A percentile compares a stretch with the other conserved stretches of the same genome.
Conservation (phyloP, 2,888 invertebrate genomes). For the Elmis aenea region DNA sequence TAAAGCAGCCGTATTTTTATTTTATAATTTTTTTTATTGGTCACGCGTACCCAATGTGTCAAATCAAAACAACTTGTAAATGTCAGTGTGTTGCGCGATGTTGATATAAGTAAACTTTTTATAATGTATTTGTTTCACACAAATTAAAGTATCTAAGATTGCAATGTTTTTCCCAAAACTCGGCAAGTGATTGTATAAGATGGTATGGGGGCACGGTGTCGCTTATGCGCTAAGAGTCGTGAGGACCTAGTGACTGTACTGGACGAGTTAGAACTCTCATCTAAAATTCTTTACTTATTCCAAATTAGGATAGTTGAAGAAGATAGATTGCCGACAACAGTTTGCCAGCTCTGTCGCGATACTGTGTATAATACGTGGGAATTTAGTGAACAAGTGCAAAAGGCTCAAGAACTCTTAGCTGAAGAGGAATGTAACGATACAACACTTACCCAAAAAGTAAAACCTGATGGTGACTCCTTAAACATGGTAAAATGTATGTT, state of each 20-base stretch:
- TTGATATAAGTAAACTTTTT: too few species aligned
- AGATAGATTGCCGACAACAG: constrained; percentile 39
- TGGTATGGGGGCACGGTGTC: constrained; percentile 40
- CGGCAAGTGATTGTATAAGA: too few species aligned
- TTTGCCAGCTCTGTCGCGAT: constrained; percentile 41
- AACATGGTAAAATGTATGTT: constrained; percentile 12
- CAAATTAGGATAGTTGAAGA: constrained; percentile 37
- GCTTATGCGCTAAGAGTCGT: constrained; percentile 42
- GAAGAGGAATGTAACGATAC: constrained; percentile 14
- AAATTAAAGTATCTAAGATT: too few species aligned
- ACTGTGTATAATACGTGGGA: constrained; percentile 42
- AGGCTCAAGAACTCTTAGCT: constrained; percentile 38
- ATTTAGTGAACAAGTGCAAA: constrained; percentile 41
- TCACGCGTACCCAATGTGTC: too few species aligned
- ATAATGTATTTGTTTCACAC: too few species aligned
- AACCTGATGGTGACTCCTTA: constrained; percentile 2
- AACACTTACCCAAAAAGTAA: constrained; percentile 4
- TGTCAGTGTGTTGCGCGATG: too few species aligned
- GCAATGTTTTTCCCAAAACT: too few species aligned
- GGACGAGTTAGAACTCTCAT: constrained; percentile 35
- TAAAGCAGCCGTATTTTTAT: too few species aligned
- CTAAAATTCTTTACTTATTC: constrained; percentile 41
- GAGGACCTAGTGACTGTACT: constrained; percentile 35
- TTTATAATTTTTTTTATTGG: too few species aligned
- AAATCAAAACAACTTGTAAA: too few species aligned